Evolutionary conservation across 2,797 vertebrate genomes (phyloP), one percentile per base, ranked within the genome.

Genomic region (Siniperca obscura): DNA sequence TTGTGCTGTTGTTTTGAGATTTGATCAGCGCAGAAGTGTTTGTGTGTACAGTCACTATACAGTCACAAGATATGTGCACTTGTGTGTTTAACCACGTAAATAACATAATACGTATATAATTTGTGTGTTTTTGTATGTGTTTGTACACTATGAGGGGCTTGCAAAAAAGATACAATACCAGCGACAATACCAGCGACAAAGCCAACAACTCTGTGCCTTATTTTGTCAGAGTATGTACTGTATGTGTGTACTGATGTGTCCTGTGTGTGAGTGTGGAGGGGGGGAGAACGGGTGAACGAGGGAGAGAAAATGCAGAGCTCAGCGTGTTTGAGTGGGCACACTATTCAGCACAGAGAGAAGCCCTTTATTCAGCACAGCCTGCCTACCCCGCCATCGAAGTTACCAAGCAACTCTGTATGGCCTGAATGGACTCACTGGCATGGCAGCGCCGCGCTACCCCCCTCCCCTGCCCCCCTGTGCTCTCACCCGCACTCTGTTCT

Each of bases 321-420:
- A 95, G 94, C 93, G 10, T 84, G 92, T 94, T 93, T 89, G 92
- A 93, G 90, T 90, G 92, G 93, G 90, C 89, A 91, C 84, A 81
- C 92, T 90, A 94, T 95, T 94, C 92, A 94, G 92, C 92, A 90
- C 84, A 91, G 91, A 95, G 93, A 94, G 90, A 93, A 93, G 93
- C 83, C 90, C 91, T 94, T 93, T 94, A 94, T 94, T 92, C 93
- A 92, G 91, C 89, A 87, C 80, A 57, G 93, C 87, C 90, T 91
- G 92, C 91, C 91, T 81, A 84, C 85, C 87, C 91, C 79, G 2
- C 88, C 86, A 83, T 93, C 74, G 13, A 93, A 94, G 94, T 94
- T 92, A 94, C 94, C 90, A 86, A 92, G 94, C 94, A 94, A 95
- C 94, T 93, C 90, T 89, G 86, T 71, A 17, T 86, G 87, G 93